Evolutionary conservation across 2,888 invertebrate species (phyloP), one percentile per base, ranked within the genome.

Genomic region (Trissolcus brochymenae): DNA sequence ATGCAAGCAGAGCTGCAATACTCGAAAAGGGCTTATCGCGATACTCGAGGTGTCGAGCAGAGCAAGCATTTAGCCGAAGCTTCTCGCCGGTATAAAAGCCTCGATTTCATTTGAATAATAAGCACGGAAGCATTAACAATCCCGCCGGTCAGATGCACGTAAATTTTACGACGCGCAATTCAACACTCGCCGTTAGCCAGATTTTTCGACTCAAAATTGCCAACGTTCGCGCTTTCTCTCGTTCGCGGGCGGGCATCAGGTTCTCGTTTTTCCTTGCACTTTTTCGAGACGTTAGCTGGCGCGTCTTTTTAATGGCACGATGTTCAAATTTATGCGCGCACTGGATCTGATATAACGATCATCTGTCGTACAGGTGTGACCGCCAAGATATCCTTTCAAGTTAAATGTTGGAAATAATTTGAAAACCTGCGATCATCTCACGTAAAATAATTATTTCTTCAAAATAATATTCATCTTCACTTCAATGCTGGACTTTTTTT

Each of bases 101-200:
- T 72, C 75, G 82, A 80, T 83, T 84, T 81, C 81, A 84, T 83
- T 83, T 82, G 84, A 83, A 84, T 84, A 84, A 84, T 83, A 83
- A 83, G 83, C 78, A 79, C 78, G 82, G 80, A 78, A 74, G 77
- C 81, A 82, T 81, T 82, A 83, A 82, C 82, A 82, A 81, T 77
- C 78, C 81, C 82, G 79, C 82, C 81, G 82, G 80, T 80, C 80
- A 80, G 79, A 78, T 82, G 79, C 81, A 74, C 80, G 71, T 46
- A 61, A 75, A 65, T 64, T 80, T 80, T 78, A 62, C 78, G 81
- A 73, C 75, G 64, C 65, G 76, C 61, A 67, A 71, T 75, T 76
- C 64, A 57, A 59, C 62, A 43, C 46, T 65, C 60, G 14, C 54
- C 65, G 57, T 72, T 64, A 35, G 64, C 59, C 71, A 72, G 65